Conservation (phyloP, 2,797 vertebrate species). For the Danio aesculapii region DNA sequence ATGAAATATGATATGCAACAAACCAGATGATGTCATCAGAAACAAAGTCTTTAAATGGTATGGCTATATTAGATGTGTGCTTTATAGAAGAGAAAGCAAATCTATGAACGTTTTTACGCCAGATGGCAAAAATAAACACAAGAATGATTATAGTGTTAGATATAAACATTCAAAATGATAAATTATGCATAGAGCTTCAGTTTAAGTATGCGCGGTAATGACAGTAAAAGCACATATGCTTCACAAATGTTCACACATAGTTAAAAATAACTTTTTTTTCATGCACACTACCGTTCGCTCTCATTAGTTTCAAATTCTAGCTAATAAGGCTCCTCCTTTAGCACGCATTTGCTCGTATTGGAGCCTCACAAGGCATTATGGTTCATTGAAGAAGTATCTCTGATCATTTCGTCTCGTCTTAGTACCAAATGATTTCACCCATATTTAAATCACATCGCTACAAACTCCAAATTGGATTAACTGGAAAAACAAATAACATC, state of each 20-base stretch:
- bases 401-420: neutral
- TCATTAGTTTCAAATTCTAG: slow-evolving; percentile 10
- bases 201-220: slow-evolving; percentile 37
- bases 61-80: neutral
- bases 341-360: neutral
- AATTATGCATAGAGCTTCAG: slow-evolving; percentile 19
- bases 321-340: neutral
- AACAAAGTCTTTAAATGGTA: neutral
- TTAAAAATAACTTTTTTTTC: slow-evolving; percentile 9
- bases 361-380: neutral
- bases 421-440: slow-evolving; percentile 11
- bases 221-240: slow-evolving; percentile 17
- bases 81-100: slow-evolving; percentile 20
- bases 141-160: slow-evolving; percentile 9
- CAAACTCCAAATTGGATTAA: slow-evolving; percentile 12
- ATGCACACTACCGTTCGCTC: neutral
- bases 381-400: neutral
- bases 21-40: neutral
- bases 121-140: slow-evolving; percentile 31
- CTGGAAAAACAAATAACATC: slow-evolving; percentile 62
- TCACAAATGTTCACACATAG: neutral
- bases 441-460: slow-evolving; percentile 42
- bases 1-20: neutral
- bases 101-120: neutral
- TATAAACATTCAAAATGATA: slow-evolving; percentile 15